Conservation (phyloP, 2,888 invertebrate genomes). For the Drosophila anomalata region DNA sequence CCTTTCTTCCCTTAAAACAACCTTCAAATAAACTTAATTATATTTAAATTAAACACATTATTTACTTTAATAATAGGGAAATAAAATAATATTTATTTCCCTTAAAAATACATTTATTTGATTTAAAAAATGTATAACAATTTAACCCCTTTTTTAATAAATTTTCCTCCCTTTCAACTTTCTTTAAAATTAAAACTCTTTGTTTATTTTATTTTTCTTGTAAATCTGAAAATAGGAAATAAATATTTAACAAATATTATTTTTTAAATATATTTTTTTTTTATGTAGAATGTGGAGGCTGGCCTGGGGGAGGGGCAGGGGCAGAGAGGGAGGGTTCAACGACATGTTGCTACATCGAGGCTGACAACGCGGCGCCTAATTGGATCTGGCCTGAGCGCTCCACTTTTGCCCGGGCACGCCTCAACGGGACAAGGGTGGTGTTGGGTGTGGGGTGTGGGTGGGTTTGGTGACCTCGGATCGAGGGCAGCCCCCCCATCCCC, state of each 20-base stretch:
- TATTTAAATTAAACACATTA: no score
- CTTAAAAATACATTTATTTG: no score
- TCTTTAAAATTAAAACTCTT: background rate
- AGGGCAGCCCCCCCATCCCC: slow-evolving; percentile 18
- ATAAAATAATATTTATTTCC: no score
- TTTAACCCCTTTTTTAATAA: no score
- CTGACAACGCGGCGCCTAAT: slow-evolving; percentile 68
- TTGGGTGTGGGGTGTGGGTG: background rate
- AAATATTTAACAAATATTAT: background rate
- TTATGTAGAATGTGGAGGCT: background rate
- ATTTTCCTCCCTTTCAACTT: background rate
- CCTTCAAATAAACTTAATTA: no score
- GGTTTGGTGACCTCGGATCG: slow-evolving; percentile 35
- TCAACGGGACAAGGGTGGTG: background rate
- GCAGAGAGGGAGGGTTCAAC: slow-evolving; percentile 59
- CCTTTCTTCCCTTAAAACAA: no score
- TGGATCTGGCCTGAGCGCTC: slow-evolving; percentile 67
- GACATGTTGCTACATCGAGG: slow-evolving; percentile 64
- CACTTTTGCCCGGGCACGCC: slow-evolving; percentile 46
- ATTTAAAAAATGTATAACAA: background rate
- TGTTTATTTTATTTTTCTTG: background rate
- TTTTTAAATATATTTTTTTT: background rate
- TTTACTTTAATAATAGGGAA: no score
- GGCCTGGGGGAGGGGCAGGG: no score
- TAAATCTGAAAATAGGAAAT: background rate